Conservation (phyloP, 2,888 invertebrate genomes). For the Pediacus dermestoides region DNA sequence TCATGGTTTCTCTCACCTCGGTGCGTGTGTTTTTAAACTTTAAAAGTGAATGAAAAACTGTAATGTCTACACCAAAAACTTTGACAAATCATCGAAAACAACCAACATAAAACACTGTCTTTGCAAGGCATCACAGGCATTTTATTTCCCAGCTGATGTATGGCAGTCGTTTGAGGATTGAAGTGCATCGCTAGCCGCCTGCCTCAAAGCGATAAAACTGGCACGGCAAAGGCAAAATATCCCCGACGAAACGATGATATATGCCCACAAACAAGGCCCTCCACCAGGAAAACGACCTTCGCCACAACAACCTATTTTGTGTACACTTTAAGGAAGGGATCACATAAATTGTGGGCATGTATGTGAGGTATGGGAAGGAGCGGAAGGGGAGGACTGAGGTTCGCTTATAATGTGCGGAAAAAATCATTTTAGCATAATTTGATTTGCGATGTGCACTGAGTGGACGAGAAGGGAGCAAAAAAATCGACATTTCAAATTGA, state of each 20-base stretch:
- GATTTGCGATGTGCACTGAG: too few relatives aligned
- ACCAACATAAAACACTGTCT: slow-evolving; percentile 41
- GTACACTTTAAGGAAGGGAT: too few relatives aligned
- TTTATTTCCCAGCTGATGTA: slow-evolving; percentile 41
- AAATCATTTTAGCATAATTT: too few relatives aligned
- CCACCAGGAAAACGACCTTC: slow-evolving; percentile 28
- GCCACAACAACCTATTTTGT: slow-evolving; percentile 22
- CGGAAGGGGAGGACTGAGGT: too few relatives aligned
- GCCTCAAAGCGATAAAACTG: slow-evolving; percentile 42
- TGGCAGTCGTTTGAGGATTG: slow-evolving; percentile 38
- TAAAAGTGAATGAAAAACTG: slow-evolving; percentile 1
- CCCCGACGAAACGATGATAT: slow-evolving; percentile 43
- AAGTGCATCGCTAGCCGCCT: slow-evolving; percentile 41
- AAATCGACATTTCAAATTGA: too few relatives aligned
- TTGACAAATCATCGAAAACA: slow-evolving; percentile 36
- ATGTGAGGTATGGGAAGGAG: too few relatives aligned
- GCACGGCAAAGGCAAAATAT: slow-evolving; percentile 39
- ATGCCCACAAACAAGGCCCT: too few relatives aligned
- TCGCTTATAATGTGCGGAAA: too few relatives aligned
- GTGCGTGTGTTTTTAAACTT: too few relatives aligned
- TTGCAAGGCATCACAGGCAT: slow-evolving; percentile 33
- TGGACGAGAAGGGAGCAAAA: too few relatives aligned
- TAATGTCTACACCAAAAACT: slow-evolving; percentile 26
- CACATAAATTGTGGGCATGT: too few relatives aligned
- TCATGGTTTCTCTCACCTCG: too few relatives aligned